These are phyloP conservation scores for Indicator maculatus DNA, from an alignment of 2,113 vertebrate species.

Conservation along the genomic window DNA sequence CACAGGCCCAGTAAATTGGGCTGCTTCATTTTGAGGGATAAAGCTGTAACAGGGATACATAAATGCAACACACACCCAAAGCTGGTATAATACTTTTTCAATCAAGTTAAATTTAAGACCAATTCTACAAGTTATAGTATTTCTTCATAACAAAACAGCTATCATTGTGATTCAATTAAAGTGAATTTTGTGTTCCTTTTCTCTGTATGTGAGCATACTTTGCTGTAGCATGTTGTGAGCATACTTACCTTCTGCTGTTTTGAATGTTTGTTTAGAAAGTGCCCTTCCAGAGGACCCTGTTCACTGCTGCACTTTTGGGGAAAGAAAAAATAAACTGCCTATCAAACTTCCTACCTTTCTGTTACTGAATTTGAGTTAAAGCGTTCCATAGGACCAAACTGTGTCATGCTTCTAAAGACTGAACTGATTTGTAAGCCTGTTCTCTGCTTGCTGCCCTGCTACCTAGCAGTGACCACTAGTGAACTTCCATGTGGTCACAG, in stretches of 20 bases:
- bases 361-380: slow-evolving; percentile 16
- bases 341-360: slow-evolving; percentile 17
- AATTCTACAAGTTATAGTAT: background rate
- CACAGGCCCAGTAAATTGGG: background rate
- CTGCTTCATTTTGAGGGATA: background rate
- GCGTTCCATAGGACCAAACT: background rate
- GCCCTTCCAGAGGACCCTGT: slow-evolving; percentile 81
- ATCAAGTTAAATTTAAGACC: background rate
- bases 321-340: slow-evolving; percentile 68
- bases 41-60: background rate
- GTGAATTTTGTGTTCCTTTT: background rate
- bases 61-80: background rate
- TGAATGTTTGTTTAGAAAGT: slow-evolving; percentile 75
- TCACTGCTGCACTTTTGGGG: slow-evolving; percentile 85
- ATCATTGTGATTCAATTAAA: background rate
- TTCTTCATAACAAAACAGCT: background rate
- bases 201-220: slow-evolving; percentile 43
- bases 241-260: slow-evolving; percentile 2
- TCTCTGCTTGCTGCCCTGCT: background rate
- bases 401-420: background rate
- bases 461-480: background rate
- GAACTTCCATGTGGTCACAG: background rate
- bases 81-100: background rate
- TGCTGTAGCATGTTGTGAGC: slow-evolving; percentile 49
- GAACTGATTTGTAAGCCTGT: background rate